phyloP scores from a whole-genome alignment of 2,888 invertebrate species.

The Rhamphomyia laevipes region DNA sequence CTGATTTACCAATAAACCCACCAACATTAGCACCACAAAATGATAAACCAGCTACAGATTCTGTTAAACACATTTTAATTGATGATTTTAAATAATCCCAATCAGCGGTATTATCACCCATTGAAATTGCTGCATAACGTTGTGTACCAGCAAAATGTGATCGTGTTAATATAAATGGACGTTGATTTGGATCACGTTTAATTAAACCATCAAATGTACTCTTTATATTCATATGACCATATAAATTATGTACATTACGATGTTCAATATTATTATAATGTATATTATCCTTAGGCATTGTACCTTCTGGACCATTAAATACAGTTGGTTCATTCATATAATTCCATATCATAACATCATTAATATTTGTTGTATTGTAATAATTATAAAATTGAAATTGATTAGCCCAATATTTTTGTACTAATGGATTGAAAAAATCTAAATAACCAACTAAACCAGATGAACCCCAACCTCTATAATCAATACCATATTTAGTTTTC shows the following conservation, averaged over 20 bases:
- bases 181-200: conserved; percentile 49
- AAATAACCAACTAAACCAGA: conserved; percentile 91
- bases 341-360: conserved; percentile 89
- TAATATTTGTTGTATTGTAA: conserved; percentile 50
- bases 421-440: conserved; percentile 84
- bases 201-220: conserved; percentile 50
- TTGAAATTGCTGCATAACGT: conserved; percentile 87
- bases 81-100: conserved; percentile 85
- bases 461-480: conserved; percentile 99
- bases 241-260: conserved; percentile 90
- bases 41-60: conserved; percentile 76
- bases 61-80: conserved; percentile 86
- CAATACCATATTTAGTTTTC: conserved; percentile 80
- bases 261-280: conserved; percentile 79
- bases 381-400: conserved; percentile 44
- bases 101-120: conserved; percentile 92
- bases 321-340: conserved; percentile 99
- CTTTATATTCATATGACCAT: conserved; percentile 61
- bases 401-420: conserved; percentile 68
- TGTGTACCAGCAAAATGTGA: conserved; percentile 90
- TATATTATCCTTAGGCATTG: conserved; percentile 90
- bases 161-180: conserved; percentile 88
- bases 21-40: conserved; percentile 95
- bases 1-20: conserved; percentile 96
- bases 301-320: conserved; percentile 96